Conservation (phyloP, 2,113 vertebrate genomes). For the Varanus salvator region DNA sequence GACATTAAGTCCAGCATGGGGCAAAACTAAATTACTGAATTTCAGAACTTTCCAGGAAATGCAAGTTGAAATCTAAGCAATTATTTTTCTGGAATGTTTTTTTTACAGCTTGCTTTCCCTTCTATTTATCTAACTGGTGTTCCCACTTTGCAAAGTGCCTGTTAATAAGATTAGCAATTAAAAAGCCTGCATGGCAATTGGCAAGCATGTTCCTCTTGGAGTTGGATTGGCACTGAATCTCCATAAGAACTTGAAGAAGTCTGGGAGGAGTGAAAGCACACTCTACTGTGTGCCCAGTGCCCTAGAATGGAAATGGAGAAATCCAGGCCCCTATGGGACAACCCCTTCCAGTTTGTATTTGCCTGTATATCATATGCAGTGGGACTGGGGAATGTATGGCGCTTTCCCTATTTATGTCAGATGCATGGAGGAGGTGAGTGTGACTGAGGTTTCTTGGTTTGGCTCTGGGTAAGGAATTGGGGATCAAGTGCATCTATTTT, state of each 20-base stretch:
- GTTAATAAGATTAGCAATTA: conserved; percentile 86
- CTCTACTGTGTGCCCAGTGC: conserved; percentile 11
- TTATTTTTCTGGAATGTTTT: conserved; percentile 57
- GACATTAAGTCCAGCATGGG: background rate
- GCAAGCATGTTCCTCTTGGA: conserved; percentile 60
- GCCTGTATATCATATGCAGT: conserved; percentile 94
- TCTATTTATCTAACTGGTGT: conserved; percentile 67
- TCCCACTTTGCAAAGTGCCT: conserved; percentile 71
- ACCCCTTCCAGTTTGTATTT: conserved; percentile 87
- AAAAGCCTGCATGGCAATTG: conserved; percentile 74
- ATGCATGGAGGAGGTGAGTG: conserved; percentile 95
- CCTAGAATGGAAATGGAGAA: conserved; percentile 73
- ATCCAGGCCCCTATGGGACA: conserved; percentile 85
- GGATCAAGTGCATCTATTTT: background rate
- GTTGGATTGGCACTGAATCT: conserved; percentile 26
- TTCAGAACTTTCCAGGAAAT: conserved; percentile 63
- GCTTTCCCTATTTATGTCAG: conserved; percentile 96
- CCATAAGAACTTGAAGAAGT: conserved; percentile 57
- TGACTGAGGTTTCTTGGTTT: conserved; percentile 37
- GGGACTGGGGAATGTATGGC: conserved; percentile 95
- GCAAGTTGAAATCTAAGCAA: conserved; percentile 55
- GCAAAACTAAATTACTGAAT: conserved; percentile 18
- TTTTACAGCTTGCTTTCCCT: conserved; percentile 47
- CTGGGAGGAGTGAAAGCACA: conserved; percentile 33
- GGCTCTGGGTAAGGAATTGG: background rate